These are phyloP conservation scores for Anthoscopus minutus DNA, from an alignment of 2,113 vertebrate species.

Conservation along the genomic window DNA sequence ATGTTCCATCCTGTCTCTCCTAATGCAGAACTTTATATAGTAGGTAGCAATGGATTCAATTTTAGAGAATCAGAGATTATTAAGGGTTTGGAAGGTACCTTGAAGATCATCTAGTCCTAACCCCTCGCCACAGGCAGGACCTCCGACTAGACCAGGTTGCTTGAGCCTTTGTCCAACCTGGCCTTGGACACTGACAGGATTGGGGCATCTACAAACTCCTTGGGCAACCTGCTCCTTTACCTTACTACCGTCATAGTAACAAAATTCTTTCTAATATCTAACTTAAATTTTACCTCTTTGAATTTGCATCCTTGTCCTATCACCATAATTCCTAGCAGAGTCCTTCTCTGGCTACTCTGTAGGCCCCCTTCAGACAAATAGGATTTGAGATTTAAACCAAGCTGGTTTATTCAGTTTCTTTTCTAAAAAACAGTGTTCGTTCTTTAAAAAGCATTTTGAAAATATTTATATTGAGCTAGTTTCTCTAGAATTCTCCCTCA, in stretches of 20 bases:
- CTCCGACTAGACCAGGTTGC: not conserved
- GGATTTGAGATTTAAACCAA: not conserved
- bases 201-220: not conserved
- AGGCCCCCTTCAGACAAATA: not conserved
- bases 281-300: not conserved
- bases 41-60: not conserved
- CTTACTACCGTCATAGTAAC: fast-evolving
- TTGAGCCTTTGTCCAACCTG: not conserved
- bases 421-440: not conserved
- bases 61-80: not conserved
- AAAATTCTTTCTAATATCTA: not conserved
- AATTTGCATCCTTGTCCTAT: not conserved
- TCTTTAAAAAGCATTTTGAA: not conserved
- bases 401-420: not conserved
- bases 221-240: fast-evolving
- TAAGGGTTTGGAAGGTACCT: not conserved
- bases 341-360: not conserved
- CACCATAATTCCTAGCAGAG: not conserved
- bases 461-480: not conserved
- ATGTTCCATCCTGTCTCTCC: not conserved
- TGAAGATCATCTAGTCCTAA: not conserved
- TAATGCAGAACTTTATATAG: not conserved
- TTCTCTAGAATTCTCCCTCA: not conserved
- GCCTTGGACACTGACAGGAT: not conserved
- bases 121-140: not conserved